Conservation (phyloP, 1,140 invertebrate genomes). For the Euborellia annulipes region DNA sequence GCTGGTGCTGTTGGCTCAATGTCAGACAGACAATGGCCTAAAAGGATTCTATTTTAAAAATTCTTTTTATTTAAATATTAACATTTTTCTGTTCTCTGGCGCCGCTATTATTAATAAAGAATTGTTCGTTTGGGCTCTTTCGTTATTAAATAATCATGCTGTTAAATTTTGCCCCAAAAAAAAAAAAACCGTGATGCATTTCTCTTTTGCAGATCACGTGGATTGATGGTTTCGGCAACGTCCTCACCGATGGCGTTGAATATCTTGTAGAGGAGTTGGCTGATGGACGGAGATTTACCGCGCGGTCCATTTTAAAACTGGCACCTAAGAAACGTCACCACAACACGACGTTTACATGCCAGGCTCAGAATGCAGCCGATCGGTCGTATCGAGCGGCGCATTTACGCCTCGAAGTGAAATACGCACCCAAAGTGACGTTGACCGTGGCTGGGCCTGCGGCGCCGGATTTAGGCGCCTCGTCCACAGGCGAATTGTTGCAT, state of each 20-base stretch:
- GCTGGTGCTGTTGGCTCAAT: too few relatives aligned
- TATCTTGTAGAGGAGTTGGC: conserved; percentile 48
- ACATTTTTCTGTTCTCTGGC: too few relatives aligned
- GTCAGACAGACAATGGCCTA: too few relatives aligned
- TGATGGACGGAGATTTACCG: conserved; percentile 63
- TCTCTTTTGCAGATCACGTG: conserved; percentile 74
- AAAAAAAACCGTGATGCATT: too few relatives aligned
- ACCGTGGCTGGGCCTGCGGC: conserved; percentile 19
- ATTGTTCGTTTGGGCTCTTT: too few relatives aligned
- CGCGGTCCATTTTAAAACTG: conserved; percentile 68
- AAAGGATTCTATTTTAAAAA: too few relatives aligned
- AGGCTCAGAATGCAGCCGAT: conserved; percentile 74
- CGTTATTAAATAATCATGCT: too few relatives aligned
- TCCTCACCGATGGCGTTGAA: conserved; percentile 56
- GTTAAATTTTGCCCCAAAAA: too few relatives aligned
- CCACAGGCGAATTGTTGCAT: neutral
- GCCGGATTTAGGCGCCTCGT: neutral
- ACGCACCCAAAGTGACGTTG: conserved; percentile 62
- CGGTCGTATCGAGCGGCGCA: conserved; percentile 61
- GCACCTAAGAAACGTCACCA: conserved; percentile 72
- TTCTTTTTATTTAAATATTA: too few relatives aligned
- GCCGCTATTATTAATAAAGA: too few relatives aligned
- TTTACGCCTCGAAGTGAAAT: conserved; percentile 67
- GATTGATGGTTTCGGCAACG: conserved; percentile 75
- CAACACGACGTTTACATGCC: conserved; percentile 81